Evolutionary conservation across 2,888 invertebrate species (phyloP).

Genomic region (Pimpla rufipes): DNA sequence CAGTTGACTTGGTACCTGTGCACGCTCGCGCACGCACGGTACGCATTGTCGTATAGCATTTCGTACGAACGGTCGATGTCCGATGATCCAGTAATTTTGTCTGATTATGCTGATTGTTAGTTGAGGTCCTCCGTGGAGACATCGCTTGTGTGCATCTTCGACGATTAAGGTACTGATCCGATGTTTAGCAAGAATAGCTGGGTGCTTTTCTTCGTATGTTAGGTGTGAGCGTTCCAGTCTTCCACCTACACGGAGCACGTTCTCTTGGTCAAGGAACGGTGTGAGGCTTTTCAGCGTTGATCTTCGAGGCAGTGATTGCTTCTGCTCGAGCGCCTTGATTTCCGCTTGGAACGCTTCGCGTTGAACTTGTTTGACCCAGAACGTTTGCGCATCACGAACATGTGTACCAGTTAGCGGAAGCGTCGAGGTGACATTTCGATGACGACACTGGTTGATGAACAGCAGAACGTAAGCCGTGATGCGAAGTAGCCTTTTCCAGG

Average conservation of each 20-base stretch:
- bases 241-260: constrained; percentile 52
- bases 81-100: constrained; percentile 55
- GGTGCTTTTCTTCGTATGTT: constrained; percentile 37
- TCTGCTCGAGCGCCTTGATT: background rate
- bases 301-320: too few relatives aligned
- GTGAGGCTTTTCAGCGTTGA: constrained; percentile 26
- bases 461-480: constrained; percentile 29
- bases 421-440: background rate
- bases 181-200: constrained; percentile 45
- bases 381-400: background rate
- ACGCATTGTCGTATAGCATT: constrained; percentile 45
- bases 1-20: constrained; percentile 53
- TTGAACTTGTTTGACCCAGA: background rate
- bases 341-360: background rate
- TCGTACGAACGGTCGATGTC: constrained; percentile 37
- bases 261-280: constrained; percentile 48
- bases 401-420: background rate
- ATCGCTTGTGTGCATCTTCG: constrained; percentile 25
- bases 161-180: constrained; percentile 19
- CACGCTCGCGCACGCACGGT: constrained; percentile 28
- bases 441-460: background rate
- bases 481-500: constrained; percentile 28
- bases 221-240: constrained; percentile 40
- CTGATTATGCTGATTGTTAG: constrained; percentile 38
- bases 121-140: constrained; percentile 57